Evolutionary conservation across 2,888 invertebrate genomes (phyloP).

Genomic region (Pseudococcus longispinus): DNA sequence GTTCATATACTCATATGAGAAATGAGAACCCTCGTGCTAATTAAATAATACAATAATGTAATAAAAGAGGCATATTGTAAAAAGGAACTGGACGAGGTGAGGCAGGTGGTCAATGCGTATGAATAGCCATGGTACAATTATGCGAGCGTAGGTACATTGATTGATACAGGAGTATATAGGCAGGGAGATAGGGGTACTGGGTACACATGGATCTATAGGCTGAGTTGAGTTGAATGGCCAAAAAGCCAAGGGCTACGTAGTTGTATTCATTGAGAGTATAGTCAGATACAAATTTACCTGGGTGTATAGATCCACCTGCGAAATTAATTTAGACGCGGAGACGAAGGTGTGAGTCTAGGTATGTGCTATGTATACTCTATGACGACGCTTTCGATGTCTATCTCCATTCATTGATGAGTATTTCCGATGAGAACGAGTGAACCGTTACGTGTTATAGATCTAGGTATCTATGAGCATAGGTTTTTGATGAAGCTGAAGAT

Average conservation of each 20-base stretch:
- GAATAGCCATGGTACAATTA: background rate
- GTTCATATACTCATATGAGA: background rate
- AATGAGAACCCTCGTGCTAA: background rate
- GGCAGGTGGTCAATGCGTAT: background rate
- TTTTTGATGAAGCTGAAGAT: background rate
- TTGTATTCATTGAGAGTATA: background rate
- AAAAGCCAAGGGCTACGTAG: background rate
- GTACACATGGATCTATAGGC: background rate
- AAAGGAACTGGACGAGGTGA: background rate
- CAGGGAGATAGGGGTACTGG: background rate
- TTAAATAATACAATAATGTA: slow-evolving; percentile 1
- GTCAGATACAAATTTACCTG: background rate
- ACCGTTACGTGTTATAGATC: background rate
- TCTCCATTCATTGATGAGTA: background rate
- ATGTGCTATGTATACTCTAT: background rate
- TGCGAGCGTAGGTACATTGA: background rate
- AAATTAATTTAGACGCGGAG: slow-evolving; percentile 3
- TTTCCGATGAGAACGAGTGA: slow-evolving; percentile 27
- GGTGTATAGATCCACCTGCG: background rate
- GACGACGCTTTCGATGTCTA: background rate
- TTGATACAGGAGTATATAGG: too few species aligned
- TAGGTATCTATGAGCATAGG: background rate
- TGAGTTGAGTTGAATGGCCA: slow-evolving; percentile 3
- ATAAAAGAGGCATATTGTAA: background rate
- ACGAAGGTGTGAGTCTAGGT: background rate